Conservation (phyloP, 2,888 invertebrate species). For the Drosophila koepferae region DNA sequence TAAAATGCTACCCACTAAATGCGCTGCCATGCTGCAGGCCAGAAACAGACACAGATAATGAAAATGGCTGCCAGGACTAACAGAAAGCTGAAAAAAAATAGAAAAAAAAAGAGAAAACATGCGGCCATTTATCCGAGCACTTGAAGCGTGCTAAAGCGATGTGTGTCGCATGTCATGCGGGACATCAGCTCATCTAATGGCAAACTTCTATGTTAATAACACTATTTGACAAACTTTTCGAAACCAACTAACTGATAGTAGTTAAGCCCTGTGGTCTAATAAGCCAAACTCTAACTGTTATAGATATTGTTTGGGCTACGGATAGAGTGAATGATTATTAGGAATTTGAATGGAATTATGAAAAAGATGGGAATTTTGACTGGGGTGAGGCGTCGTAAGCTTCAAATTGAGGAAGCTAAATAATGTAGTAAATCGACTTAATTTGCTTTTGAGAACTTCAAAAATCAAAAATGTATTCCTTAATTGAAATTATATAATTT, state of each 20-base stretch:
- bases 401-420: no score
- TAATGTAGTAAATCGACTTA: no score
- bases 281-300: neutral
- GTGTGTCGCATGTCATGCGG: conserved; percentile 47
- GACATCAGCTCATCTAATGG: conserved; percentile 32
- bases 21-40: conserved; percentile 50
- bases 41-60: conserved; percentile 59
- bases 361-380: neutral
- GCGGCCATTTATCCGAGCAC: conserved; percentile 64
- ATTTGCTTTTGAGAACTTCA: no score
- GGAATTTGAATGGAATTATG: no score
- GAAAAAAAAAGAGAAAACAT: neutral
- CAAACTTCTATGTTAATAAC: conserved; percentile 12
- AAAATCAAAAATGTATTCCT: no score
- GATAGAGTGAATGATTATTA: neutral
- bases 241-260: neutral
- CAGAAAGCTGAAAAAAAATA: neutral
- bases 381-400: no score
- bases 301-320: neutral
- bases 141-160: conserved; percentile 38
- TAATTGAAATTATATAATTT: no score
- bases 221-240: conserved; percentile 2
- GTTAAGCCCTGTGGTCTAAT: neutral
- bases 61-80: conserved; percentile 50
- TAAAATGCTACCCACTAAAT: conserved; percentile 63